Evolutionary conservation across 2,113 vertebrate genomes (phyloP), one percentile per base, ranked within the genome.

Genomic region (Carlito syrichta): DNA sequence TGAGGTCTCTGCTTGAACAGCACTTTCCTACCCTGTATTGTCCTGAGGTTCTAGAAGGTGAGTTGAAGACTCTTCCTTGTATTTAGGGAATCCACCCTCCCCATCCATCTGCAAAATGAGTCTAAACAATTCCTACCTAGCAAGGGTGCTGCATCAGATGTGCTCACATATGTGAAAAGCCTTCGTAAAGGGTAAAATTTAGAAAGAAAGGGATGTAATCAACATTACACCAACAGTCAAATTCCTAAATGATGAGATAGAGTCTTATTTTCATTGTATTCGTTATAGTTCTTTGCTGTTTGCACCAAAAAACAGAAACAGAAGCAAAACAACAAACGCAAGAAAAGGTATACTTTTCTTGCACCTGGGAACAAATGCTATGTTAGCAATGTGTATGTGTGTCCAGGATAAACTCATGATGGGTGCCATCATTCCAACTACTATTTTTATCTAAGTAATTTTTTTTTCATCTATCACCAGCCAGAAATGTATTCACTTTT

Each of bases 401-500:
- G 0, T 12, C 27, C 38, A 60, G 71, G 77, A 45, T 77, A 35
- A 40, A 19, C 9, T 6, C 60, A 27, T 62, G 63, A 74, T n/a
- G 40, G 25, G 30, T 17, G 25, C 27, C 40, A 19, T 84, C 30
- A 74, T 48, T 58, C 8, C 63, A 87, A 54, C 38, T n/a, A 20
- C 17, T 84, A 63, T 19, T 52, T 69, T 85, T 74, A n/a, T 48
- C 66, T 20, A n/a, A 8, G n/a, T 79, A 11, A 56, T 77, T 10
- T 56, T 5, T 11, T 32, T 23, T 9, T 7, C 4, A 0, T n/a
- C 6, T 50, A 8, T 89, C 50, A 1, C 8, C 17, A 58, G 8
- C 3, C n/a, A n/a, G 17, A 12, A 4, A 25, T 0, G 0, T 14
- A 40, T 3, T 23, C 2, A 12, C 8, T 20, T 6, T 22, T 43